phyloP scores from a whole-genome alignment of 64 coral and sea anemone genomes.

The Stichodactyla mertensii region DNA sequence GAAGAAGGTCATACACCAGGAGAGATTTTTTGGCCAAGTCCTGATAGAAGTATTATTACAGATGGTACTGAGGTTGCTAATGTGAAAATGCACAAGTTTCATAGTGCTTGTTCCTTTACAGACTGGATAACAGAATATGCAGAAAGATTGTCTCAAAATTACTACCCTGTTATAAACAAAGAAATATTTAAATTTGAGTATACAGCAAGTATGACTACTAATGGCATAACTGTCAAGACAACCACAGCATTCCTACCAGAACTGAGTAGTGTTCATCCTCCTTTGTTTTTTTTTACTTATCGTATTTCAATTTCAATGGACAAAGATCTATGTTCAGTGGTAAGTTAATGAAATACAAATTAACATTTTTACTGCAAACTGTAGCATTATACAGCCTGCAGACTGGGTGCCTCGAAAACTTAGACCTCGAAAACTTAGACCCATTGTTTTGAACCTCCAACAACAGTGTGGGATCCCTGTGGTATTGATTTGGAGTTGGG shows the following conservation, averaged over 20 bases:
- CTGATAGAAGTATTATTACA: conserved; percentile 40
- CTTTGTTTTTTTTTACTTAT: conserved; percentile 94
- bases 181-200: conserved; percentile 89
- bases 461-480: too few relatives aligned
- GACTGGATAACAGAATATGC: conserved; percentile 76
- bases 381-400: too few relatives aligned
- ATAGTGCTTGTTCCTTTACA: conserved; percentile 60
- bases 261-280: conserved; percentile 85
- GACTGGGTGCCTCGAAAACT: too few relatives aligned
- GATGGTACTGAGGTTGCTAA: conserved; percentile 27
- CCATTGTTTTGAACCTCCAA: too few relatives aligned
- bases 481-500: too few relatives aligned
- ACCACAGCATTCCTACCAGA: conserved; percentile 88
- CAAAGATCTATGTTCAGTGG: conserved; percentile 31
- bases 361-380: too few relatives aligned
- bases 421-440: too few relatives aligned
- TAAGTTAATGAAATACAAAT: conserved; percentile 28
- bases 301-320: conserved; percentile 98
- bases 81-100: conserved; percentile 77
- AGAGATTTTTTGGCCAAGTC: conserved; percentile 86
- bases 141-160: conserved; percentile 55
- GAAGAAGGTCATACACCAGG: conserved; percentile 74
- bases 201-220: conserved; percentile 41
- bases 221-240: conserved; percentile 73
- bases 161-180: conserved; percentile 65